These are phyloP conservation scores for Dicranocentrus wangi DNA, from an alignment of 2,888 invertebrate genomes.

Conservation along the genomic window DNA sequence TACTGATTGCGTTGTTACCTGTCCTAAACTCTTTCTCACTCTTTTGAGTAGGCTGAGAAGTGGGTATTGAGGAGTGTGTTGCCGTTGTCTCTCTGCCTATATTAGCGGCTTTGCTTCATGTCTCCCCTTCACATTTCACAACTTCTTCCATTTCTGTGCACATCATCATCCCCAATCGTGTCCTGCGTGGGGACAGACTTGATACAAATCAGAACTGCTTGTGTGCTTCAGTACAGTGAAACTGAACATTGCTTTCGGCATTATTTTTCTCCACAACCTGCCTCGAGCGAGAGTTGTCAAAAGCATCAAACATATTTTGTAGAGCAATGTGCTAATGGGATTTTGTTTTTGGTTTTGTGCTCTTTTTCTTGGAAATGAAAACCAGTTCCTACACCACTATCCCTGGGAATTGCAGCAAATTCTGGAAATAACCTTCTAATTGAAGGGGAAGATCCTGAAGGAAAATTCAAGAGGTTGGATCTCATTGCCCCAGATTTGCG, in stretches of 20 bases:
- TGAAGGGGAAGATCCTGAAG: constrained; percentile 34
- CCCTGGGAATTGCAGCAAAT: constrained; percentile 16
- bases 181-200: background rate
- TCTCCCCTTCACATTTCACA: constrained; percentile 20
- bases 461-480: constrained; percentile 36
- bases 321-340: too few species aligned
- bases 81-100: background rate
- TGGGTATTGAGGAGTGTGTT: too few species aligned
- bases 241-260: too few species aligned
- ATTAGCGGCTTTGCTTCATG: constrained; percentile 15
- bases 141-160: constrained; percentile 11
- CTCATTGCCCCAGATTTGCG: constrained; percentile 53
- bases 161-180: background rate
- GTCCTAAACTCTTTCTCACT: constrained; percentile 16
- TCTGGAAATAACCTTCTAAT: constrained; percentile 21
- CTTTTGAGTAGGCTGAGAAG: background rate
- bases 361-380: constrained; percentile 8
- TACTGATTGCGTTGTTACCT: constrained; percentile 45
- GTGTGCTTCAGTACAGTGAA: too few species aligned
- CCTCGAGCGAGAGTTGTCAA: too few species aligned
- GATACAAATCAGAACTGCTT: background rate
- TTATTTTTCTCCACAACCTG: too few species aligned
- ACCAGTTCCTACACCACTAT: constrained; percentile 46
- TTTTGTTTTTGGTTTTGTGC: background rate
- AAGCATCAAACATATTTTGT: too few species aligned